phyloP scores from a whole-genome alignment of 2,797 vertebrate species.

The Protosalanx chinensis region DNA sequence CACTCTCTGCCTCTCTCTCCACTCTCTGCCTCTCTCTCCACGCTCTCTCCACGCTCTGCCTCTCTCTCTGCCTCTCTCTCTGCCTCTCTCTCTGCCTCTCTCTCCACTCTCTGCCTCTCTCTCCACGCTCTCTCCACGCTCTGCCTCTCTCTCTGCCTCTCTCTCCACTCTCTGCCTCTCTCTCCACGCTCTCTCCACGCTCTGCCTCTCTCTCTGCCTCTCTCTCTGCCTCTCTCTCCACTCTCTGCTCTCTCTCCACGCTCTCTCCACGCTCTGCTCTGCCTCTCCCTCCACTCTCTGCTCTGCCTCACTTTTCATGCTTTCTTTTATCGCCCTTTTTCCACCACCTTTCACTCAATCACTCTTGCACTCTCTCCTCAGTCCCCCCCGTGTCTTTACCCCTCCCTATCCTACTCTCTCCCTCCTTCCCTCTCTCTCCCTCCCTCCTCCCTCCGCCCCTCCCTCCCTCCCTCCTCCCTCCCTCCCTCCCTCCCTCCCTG shows the following conservation, averaged over 20 bases:
- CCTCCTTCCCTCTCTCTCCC: slow-evolving; percentile 15
- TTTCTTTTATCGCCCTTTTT: neutral
- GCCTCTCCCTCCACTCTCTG: neutral
- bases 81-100: neutral
- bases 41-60: neutral
- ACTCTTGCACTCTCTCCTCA: slow-evolving; percentile 21
- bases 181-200: neutral
- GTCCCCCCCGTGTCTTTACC: neutral
- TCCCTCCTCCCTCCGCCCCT: neutral
- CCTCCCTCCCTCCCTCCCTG: slow-evolving; percentile 33
- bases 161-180: slow-evolving; percentile 30
- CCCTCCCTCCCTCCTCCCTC: slow-evolving; percentile 9
- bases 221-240: no score
- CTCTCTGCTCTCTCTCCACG: no score
- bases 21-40: neutral
- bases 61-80: neutral
- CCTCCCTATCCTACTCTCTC: neutral
- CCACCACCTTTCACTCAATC: no score
- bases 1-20: neutral
- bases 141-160: slow-evolving; percentile 31
- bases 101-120: slow-evolving; percentile 26
- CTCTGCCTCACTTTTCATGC: neutral
- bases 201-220: no score
- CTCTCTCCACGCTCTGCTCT: neutral
- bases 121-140: slow-evolving; percentile 27